Evolutionary conservation across 2,888 invertebrate species (phyloP), one percentile per base, ranked within the genome.

Genomic region (Sphecodes monilicornis): DNA sequence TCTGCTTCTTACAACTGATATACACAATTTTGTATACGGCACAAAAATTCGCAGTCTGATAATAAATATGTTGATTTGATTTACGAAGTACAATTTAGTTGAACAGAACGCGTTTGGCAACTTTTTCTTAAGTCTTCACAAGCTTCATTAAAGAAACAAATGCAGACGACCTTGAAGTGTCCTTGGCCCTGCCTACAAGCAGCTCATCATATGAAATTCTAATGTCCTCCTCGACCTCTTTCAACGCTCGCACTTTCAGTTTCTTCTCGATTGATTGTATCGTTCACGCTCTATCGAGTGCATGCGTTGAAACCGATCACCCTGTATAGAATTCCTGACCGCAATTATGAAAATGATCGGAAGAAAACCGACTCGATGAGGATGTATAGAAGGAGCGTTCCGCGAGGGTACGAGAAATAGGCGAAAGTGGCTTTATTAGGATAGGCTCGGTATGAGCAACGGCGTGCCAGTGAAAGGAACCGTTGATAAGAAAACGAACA

Each of bases 401-500:
- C 69, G 22, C 78, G 74, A 29, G 73, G 29, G 43, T 54, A 69
- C 50, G 73, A 78, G 71, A 39, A 76, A 77, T 79, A 39, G 85
- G 88, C 90, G 89, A 89, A 89, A 89, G 89, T 90, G 82, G 60
- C 85, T 90, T 90, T 89, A 90, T 89, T 89, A 84, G 87, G 90
- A 84, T 88, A 76, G 84, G 85, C 73, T 84, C 32, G 84, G 85
- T 73, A 80, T 54, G 81, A 80, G 81, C 84, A 88, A 87, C 87
- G 86, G 85, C 86, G 86, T 81, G 75, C 85, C 84, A 91, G 91
- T 91, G 91, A 91, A 91, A 91, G 91, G 91, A 89, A 86, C 86
- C 46, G 57, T 72, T 79, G 89, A 88, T 88, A 88, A 90, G 85
- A 85, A 73, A 87, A 81, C 46, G 78, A 36, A 16, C 41, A 64